A percentile compares a stretch with the other conserved stretches of the same genome.
These are phyloP conservation scores for Pollenia amentaria DNA, from an alignment of 2,888 invertebrate species.

Conservation along the genomic window DNA sequence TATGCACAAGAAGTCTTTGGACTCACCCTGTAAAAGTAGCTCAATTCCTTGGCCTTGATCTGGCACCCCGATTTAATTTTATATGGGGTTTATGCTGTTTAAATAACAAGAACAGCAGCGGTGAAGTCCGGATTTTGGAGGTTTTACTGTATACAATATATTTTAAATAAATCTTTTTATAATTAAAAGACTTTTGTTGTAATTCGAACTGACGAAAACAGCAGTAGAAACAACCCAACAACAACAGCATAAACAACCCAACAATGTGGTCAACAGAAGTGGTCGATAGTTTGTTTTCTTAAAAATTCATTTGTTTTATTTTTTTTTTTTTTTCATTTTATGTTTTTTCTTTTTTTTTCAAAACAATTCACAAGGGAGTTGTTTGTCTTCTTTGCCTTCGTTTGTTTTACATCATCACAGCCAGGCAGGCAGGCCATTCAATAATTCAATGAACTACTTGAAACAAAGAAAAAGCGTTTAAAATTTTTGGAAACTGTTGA, in stretches of 20 bases:
- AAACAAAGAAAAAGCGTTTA: slow-evolving; percentile 7
- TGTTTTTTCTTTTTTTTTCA: too few species aligned
- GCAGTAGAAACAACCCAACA: not conserved
- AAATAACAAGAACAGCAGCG: too few species aligned
- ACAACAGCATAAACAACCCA: not conserved
- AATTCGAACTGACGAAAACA: slow-evolving; percentile 4
- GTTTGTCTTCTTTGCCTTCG: slow-evolving; percentile 44
- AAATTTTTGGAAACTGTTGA: slow-evolving; percentile 37
- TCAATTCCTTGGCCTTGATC: too few species aligned
- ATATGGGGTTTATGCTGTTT: too few species aligned
- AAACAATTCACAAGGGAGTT: slow-evolving; percentile 49
- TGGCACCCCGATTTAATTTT: too few species aligned
- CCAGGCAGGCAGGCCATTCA: too few species aligned
- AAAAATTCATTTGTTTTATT: slow-evolving; percentile 38
- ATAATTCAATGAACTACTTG: not conserved
- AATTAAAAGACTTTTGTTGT: slow-evolving; percentile 31
- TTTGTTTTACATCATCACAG: slow-evolving; percentile 33
- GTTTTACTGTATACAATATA: not conserved
- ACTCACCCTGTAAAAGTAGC: too few species aligned
- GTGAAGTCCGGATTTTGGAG: too few species aligned
- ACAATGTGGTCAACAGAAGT: slow-evolving; percentile 42
- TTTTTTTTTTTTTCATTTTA: slow-evolving; percentile 9
- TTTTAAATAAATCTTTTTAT: slow-evolving; percentile 20
- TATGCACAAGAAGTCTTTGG: too few species aligned
- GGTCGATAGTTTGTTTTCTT: slow-evolving; percentile 29